Base-by-base conservation (phyloP, 2,113 vertebrate genomes). In the Synchiropus splendidus region DNA sequence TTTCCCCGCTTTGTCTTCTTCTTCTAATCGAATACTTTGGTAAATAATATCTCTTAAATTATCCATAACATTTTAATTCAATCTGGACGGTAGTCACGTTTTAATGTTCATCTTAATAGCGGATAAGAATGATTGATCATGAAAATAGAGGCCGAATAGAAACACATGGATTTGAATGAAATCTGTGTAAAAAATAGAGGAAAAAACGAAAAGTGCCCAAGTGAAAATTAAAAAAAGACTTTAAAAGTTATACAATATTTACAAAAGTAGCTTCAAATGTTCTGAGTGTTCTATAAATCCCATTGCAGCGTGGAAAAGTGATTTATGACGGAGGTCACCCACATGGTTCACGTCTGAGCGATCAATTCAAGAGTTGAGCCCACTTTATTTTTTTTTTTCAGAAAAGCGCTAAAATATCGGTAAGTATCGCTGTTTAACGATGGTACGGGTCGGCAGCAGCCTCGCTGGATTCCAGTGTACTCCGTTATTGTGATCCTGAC, bases 221-320 rank as follows among this genome's bases (percentile, higher is more conserved):
- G 81, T 87, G 79, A 56, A 54, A 54, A 61, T 54, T 61, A 8
- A 52, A 59, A 42, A 32, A 37, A 30, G 42, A 78, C 57, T 75
- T 78, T 75, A 48, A 69, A 78, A 82, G 78, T 79, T 83, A 74
- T 83, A 83, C 82, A 83, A 67, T 84, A 84, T 87, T 81, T 87
- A 85, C 81, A 84, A 77, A 78, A 75, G 64, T 62, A 65, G 48
- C 73, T 75, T 67, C 49, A 61, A 73, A 73, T 65, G 50, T 54
- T 66, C 47, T 69, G 73, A 47, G 70, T 72, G 61, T 5, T 53
- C 47, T 70, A 36, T 33, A 61, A 47, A 60, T 56, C 37, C 54
- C 42, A 27, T 27, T 27, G 21, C 21, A 27, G 21, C 21, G 21
- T 27, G 21, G 21, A 27, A 27, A 27, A 27, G 21, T 27, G 21